A percentile compares a stretch with the other conserved stretches of the same genome.
Conservation (phyloP, 2,113 vertebrate species). For the Hystrix brachyura region DNA sequence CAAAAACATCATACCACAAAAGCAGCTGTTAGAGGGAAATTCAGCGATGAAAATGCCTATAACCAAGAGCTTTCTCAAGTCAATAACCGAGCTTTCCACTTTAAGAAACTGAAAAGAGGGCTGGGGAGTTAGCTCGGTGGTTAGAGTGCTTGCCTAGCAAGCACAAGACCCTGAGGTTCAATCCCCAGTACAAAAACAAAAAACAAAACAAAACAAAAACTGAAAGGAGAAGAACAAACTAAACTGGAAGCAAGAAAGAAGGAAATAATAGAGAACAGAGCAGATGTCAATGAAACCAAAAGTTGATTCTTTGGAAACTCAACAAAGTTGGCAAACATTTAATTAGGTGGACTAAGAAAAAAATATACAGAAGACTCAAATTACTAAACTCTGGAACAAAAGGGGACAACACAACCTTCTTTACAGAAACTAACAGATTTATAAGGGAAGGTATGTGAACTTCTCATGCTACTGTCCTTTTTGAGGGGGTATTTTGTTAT, state of each 20-base stretch:
- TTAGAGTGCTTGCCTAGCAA: too few species aligned
- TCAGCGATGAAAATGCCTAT: slow-evolving; percentile 42
- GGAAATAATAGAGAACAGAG: background rate
- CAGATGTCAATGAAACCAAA: slow-evolving; percentile 33
- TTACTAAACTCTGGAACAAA: slow-evolving; percentile 10
- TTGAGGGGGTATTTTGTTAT: background rate
- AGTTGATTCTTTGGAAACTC: slow-evolving; percentile 47
- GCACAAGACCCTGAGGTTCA: too few species aligned
- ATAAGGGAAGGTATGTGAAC: background rate
- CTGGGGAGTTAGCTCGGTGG: too few species aligned
- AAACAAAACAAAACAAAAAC: background rate
- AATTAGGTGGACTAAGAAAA: slow-evolving; percentile 11
- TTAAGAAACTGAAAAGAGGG: slow-evolving; percentile 21
- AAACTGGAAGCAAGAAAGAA: slow-evolving; percentile 12
- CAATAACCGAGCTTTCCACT: slow-evolving; percentile 14
- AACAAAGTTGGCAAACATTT: slow-evolving; percentile 11
- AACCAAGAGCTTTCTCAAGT: slow-evolving; percentile 11
- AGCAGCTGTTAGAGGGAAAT: background rate
- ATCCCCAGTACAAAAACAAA: too few species aligned
- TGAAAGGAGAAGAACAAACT: slow-evolving; percentile 33
- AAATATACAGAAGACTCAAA: slow-evolving; percentile 15
- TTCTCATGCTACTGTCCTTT: slow-evolving; percentile 13
- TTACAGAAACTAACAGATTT: slow-evolving; percentile 11
- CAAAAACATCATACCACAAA: slow-evolving; percentile 3
- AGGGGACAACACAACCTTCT: background rate